Evolutionary conservation across 2,888 invertebrate genomes (phyloP).

Genomic region (Catotricha subobsoleta): DNA sequence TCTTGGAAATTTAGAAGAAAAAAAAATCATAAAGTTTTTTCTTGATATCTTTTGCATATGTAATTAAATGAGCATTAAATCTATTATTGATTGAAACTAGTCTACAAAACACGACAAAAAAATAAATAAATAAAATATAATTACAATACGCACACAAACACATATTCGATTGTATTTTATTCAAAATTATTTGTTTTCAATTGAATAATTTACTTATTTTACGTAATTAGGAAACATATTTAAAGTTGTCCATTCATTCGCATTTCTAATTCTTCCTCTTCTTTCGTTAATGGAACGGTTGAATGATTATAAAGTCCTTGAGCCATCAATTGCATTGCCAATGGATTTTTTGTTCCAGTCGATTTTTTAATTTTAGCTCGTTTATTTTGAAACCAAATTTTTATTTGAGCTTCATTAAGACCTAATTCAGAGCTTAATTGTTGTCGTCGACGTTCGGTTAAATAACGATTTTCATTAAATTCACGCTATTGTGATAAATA

Average conservation of each 20-base stretch:
- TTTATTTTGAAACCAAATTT: conserved; percentile 96
- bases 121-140: no score
- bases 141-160: no score
- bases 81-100: no score
- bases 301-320: conserved; percentile 87
- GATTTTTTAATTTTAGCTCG: conserved; percentile 92
- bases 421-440: conserved; percentile 79
- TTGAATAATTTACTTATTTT: no score
- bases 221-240: no score
- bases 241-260: conserved; percentile 27
- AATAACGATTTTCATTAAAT: conserved; percentile 80
- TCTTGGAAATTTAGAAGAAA: no score
- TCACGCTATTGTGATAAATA: conserved; percentile 42
- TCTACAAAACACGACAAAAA: no score
- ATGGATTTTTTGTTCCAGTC: conserved; percentile 62
- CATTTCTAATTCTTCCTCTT: conserved; percentile 50
- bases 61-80: no score
- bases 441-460: conserved; percentile 81
- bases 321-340: conserved; percentile 82
- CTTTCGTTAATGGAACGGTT: conserved; percentile 52
- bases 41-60: no score
- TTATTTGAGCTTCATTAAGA: conserved; percentile 91
- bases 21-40: no score
- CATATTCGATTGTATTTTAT: no score
- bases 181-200: no score